Base-by-base conservation (phyloP, 1,140 invertebrate species). In the Zaprionus inermis region DNA sequence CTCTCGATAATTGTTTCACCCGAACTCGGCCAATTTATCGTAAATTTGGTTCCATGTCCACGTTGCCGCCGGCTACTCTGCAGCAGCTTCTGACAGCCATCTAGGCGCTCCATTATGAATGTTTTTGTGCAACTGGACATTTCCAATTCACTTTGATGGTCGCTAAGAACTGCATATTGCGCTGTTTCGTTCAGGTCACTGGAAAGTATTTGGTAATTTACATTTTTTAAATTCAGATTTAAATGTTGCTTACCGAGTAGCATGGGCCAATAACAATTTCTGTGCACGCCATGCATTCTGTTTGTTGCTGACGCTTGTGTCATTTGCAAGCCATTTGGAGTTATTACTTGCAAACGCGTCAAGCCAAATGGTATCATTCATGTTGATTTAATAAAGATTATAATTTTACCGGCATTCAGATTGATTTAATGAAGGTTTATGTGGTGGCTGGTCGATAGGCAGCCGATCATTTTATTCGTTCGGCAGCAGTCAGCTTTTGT, bases 251-350 rank as follows among this genome's bases (percentile, higher is more conserved):
- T 54, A 89, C 83, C 54, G 28, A 1, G 77, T 70, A 22, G 67
- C 55, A 1, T 86, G 72, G 3, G 59, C 61, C 7, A 91, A 57
- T 6, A 90, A 4, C 7, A 88, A 10, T 1, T 56, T 58, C 41
- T 90, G 82, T 0, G 30, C n/a, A 1, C 88, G 74, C 88, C 88
- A 90, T 3, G 75, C 79, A 30, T 68, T 76, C 28, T 72, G 71
- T 59, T 69, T 68, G 0, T 30, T 10, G 5, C 24, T 34, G 9
- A 7, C 58, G 7, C 49, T 60, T 0, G 67, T n/a, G 24, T 65
- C n/a, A 2, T 3, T 24, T 2, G 59, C 52, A 4, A 44, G n/a
- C 69, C 69, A 74, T 55, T 67, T 24, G 2, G 22, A 34, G 34
- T 90, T 73, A 38, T 75, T 80, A 2, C 14, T 24, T 3, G 41